Evolutionary conservation across 2,797 vertebrate species (phyloP), one percentile per base, ranked within the genome.

Genomic region (Babyrousa celebensis): DNA sequence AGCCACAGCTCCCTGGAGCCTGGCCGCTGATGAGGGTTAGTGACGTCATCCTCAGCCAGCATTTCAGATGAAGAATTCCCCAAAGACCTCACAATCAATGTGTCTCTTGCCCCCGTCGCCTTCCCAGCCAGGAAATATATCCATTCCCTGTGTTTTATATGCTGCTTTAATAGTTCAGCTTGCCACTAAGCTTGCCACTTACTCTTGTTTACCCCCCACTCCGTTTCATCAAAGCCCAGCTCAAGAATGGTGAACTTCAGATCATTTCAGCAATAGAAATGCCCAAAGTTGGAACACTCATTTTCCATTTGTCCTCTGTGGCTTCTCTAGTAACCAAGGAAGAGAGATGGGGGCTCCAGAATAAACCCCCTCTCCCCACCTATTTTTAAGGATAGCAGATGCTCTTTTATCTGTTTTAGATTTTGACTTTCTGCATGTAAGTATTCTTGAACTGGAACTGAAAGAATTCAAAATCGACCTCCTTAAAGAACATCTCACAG

Each of bases 1-100:
- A 97, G 92, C 96, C 94, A 58, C 94, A 84, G 74, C 43, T 97
- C 94, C 88, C 95, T 1, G 1, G 94, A 84, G 96, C 75, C 83
- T 32, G 72, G 63, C 85, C 65, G 67, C 70, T 68, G 84, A 25
- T 32, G 87, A 78, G 85, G 68, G 36, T 27, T 27, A 83, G 75
- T 85, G 82, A 89, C 54, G 6, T 87, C 94, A 90, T 70, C 67
- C 40, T 78, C 9, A 3, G 85, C 72, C 90, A 70, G 94, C 27
- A 27, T 89, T 87, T 93, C 91, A 84, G 84, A 20, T 25, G 20
- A 68, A 91, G 68, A 94, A 89, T 36, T 85, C 85, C 56, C 85
- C 25, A 52, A 29, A 75, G 89, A 62, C 67, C n/a, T 54, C 23
- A 27, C 83, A 84, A 92, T 94, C 96, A 80, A 25, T 94, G 70